phyloP scores from a whole-genome alignment of 1,140 invertebrate genomes.

The Sycophila sp. region DNA sequence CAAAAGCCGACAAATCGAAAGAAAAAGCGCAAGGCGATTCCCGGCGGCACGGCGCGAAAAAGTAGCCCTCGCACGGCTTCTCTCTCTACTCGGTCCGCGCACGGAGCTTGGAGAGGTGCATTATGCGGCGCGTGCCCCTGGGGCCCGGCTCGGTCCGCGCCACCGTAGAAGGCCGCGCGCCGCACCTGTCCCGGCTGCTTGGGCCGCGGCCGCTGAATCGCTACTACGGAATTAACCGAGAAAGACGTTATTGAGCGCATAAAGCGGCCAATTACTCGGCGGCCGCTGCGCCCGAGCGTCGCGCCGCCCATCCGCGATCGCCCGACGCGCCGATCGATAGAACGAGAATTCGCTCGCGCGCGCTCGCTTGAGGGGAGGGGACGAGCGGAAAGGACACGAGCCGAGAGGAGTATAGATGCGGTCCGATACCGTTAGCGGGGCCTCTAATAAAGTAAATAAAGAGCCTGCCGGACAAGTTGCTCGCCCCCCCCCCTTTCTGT shows the following conservation, averaged over 20 bases:
- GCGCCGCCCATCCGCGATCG: background rate
- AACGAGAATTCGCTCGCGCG: constrained; percentile 49
- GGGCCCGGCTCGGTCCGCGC: background rate
- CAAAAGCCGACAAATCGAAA: background rate
- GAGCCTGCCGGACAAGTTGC: constrained; percentile 49
- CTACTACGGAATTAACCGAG: constrained; percentile 28
- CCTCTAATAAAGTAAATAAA: constrained; percentile 54
- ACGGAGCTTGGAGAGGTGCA: no score
- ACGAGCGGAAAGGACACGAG: constrained; percentile 3
- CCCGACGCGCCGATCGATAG: constrained; percentile 44
- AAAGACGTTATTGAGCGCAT: constrained; percentile 41
- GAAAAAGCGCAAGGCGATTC: no score
- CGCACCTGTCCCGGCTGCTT: background rate
- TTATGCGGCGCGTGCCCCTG: background rate
- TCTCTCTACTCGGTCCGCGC: no score
- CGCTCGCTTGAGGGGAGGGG: background rate
- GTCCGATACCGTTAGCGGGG: constrained; percentile 44
- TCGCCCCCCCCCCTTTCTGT: background rate
- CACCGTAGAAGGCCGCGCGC: constrained; percentile 14
- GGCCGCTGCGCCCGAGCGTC: background rate
- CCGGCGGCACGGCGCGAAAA: no score
- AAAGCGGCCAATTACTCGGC: constrained; percentile 43
- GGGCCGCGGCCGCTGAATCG: background rate
- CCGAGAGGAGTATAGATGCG: constrained; percentile 33
- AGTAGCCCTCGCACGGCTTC: no score